Evolutionary conservation across 2,888 invertebrate species (phyloP), one percentile per base, ranked within the genome.

Genomic region (Nemapogon koenigi): DNA sequence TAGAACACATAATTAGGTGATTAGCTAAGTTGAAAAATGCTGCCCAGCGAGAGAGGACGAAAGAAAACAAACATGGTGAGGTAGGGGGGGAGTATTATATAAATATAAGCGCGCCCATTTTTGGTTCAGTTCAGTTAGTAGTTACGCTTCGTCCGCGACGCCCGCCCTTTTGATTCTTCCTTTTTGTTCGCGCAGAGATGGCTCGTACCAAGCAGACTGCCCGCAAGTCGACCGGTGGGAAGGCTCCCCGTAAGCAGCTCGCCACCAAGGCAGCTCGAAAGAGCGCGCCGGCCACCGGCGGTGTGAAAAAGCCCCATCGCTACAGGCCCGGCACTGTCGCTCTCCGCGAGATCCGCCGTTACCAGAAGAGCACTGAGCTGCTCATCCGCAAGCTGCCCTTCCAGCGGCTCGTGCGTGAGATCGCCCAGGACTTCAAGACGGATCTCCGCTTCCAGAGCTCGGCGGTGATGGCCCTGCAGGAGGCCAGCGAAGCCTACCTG

Each of bases 321-420:
- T 35, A 35, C 26, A 16, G 35, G 3, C 35, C 88, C 22, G 89
- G 88, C 71, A 89, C 88, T 16, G 88, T 90, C 37, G 89, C 89
- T 48, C 84, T 89, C 52, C 82, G 89, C 67, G 89, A 89, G 76
- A 89, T 89, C 64, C 79, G 89, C 61, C 81, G 88, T 65, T 89
- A 89, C 65, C 89, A 89, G 62, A 89, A 89, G 60, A 86, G 86
- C 1, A 89, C 89, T 10, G 89, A 89, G 58, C 81, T 89, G 76
- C 62, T 89, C 53, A 89, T 89, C 69, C 81, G 88, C 50, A 89
- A 89, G 11, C 25, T 35, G 25, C 35, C 35, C 10, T 35, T 35
- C 25, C 35, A 35, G 25, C 26, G 35, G 11, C 66, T 66, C 88
- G 57, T 88, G 88, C 10, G 89, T 89, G 81, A 52, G 29, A 29